A percentile compares a stretch with the other conserved stretches of the same genome.
These are phyloP conservation scores for Callaeas wilsoni DNA, from an alignment of 2,113 vertebrate species.

Conservation along the genomic window DNA sequence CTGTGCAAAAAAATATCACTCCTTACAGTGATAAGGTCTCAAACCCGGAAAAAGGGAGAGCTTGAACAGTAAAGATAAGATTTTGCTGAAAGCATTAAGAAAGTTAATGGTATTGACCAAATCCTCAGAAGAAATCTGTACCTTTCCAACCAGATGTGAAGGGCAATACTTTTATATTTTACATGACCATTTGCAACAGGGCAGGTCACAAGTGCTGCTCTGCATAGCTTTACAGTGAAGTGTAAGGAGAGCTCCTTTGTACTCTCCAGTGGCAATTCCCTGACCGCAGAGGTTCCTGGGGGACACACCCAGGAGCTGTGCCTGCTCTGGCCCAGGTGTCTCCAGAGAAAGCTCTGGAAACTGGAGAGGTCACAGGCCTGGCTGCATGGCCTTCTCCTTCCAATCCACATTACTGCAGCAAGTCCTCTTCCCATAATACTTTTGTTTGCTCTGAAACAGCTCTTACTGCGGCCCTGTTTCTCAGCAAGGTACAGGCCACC, in stretches of 20 bases:
- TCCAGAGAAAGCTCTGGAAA: background rate
- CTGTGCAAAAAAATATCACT: background rate
- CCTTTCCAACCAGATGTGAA: background rate
- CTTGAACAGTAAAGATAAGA: background rate
- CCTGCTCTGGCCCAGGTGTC: background rate
- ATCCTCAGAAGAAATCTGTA: background rate
- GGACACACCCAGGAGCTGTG: background rate
- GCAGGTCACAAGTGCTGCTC: background rate
- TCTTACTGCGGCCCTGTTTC: background rate
- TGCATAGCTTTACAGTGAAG: background rate
- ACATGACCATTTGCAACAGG: background rate
- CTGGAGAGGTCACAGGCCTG: background rate
- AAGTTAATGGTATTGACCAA: background rate
- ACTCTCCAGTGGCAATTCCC: background rate
- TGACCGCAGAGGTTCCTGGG: background rate
- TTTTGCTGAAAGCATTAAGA: background rate
- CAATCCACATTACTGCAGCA: fast-evolving
- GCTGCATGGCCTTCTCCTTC: background rate
- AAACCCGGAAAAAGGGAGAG: background rate
- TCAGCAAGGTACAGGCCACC: background rate
- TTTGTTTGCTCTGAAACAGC: background rate
- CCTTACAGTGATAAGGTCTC: background rate
- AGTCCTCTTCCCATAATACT: background rate
- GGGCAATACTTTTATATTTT: background rate
- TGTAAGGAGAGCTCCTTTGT: background rate